A percentile compares a stretch with the other conserved stretches of the same genome.
phyloP scores from a whole-genome alignment of 2,113 vertebrate genomes.

The Ploceus nigricollis region DNA sequence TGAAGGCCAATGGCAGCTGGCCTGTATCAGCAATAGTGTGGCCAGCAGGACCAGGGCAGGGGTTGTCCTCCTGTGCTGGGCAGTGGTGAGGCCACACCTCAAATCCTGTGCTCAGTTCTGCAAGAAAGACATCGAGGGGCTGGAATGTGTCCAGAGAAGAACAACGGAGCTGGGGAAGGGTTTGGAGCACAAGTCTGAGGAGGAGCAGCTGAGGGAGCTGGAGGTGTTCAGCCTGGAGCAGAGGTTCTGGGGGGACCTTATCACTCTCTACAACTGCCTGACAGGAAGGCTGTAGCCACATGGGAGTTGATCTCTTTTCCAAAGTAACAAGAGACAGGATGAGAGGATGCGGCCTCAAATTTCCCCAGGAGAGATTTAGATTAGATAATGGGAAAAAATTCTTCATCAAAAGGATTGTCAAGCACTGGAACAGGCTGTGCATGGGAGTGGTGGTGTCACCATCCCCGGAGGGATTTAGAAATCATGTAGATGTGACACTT shows the following conservation, averaged over 20 bases:
- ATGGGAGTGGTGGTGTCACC: background rate
- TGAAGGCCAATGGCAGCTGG: background rate
- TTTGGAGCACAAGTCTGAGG: background rate
- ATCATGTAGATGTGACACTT: background rate
- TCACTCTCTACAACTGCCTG: background rate
- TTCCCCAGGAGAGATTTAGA: background rate
- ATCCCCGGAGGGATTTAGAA: background rate
- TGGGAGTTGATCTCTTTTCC: accelerated
- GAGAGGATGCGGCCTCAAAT: background rate
- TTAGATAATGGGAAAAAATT: background rate
- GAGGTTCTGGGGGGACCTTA: accelerated
- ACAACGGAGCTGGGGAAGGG: accelerated
- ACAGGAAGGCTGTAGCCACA: background rate
- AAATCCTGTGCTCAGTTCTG: background rate
- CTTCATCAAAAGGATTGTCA: background rate
- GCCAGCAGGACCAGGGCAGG: accelerated
- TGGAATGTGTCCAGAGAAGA: background rate
- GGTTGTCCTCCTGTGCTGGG: accelerated
- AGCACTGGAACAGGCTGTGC: background rate
- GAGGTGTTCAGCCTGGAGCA: background rate
- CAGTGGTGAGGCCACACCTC: background rate
- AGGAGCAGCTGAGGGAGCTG: background rate
- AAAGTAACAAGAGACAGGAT: background rate
- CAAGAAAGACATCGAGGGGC: background rate
- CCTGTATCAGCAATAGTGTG: background rate